Conservation (phyloP, 2,113 vertebrate genomes). For the Chrysemys picta region DNA sequence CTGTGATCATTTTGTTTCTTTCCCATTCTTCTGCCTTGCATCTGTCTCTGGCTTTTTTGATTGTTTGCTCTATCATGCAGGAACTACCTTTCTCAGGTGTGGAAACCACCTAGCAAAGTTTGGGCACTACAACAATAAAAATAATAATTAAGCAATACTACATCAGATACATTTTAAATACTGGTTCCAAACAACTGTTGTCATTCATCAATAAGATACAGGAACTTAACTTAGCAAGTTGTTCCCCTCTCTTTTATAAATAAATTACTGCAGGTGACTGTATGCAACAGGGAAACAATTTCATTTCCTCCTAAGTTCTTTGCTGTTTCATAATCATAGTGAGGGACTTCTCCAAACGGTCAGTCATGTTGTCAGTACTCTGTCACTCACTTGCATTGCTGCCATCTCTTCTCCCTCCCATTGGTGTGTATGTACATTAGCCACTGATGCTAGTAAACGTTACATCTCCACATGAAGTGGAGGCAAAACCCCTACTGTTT, state of each 20-base stretch:
- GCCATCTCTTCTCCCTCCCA: fast-evolving
- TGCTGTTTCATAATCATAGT: not conserved
- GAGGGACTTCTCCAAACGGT: not conserved
- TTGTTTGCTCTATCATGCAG: not conserved
- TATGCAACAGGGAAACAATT: not conserved
- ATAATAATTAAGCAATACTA: not conserved
- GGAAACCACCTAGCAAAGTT: not conserved
- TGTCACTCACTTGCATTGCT: fast-evolving
- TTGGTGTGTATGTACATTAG: not conserved
- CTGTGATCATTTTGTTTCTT: not conserved
- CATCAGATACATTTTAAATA: not conserved
- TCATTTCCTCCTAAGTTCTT: not conserved
- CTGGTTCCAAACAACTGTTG: not conserved
- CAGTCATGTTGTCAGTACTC: not conserved
- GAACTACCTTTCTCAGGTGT: not conserved
- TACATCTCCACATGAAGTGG: not conserved
- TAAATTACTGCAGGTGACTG: not conserved
- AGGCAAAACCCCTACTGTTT: not conserved
- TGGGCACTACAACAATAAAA: not conserved
- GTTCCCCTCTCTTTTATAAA: not conserved
- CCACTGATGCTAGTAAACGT: not conserved
- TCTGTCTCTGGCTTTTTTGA: not conserved
- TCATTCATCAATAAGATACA: not conserved
- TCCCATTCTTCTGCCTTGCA: not conserved
- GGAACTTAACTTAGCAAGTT: not conserved